Base-by-base conservation (phyloP, 2,797 vertebrate genomes). In the Calcarius lapponicus region DNA sequence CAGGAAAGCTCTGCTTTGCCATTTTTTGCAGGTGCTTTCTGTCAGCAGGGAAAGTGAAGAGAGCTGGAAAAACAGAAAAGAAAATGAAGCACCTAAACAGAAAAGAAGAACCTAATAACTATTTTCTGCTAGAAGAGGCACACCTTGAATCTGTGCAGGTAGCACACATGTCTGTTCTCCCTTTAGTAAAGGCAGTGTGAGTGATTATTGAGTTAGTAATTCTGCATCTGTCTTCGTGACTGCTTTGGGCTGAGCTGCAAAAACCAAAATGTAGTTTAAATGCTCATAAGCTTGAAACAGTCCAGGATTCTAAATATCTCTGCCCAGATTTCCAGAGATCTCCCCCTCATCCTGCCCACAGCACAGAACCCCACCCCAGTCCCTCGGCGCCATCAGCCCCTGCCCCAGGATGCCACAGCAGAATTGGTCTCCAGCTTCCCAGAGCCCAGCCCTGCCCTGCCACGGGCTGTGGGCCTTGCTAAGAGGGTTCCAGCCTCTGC, bases 341-440 rank as follows among this genome's bases (percentile, higher is more conserved):
- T 50, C 7, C 2, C 8, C 2, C 16, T 40, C 21, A 57, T 9
- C 16, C 28, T 56, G 31, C 25, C 15, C 28, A n/a, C 2, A 10
- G 17, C 26, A 28, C 51, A 71, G 47, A 31, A 25, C 17, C 5
- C 15, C 36, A 26, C 1, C 0, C 28, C 54, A 73, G 51, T 18
- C 38, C 32, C 8, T 13, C 0, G 0, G 11, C 29, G 26, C 25
- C 11, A 1, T 45, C 51, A 58, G 29, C 9, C 12, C 6, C 29
- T 54, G 61, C 4, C 6, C 26, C 22, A 25, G 0, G 0, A 32
- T 1, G 3, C 13, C 1, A 0, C 58, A 65, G 18, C 1, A 4
- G 47, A 8, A 28, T 16, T 0, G 0, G 2, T n/a, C 29, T 65
- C 26, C 34, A 34, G 25, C 17, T 64, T 22, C n/a, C 31, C 65